Evolutionary conservation across 1,140 invertebrate genomes (phyloP).

Genomic region (Lutraria rhynchaena): DNA sequence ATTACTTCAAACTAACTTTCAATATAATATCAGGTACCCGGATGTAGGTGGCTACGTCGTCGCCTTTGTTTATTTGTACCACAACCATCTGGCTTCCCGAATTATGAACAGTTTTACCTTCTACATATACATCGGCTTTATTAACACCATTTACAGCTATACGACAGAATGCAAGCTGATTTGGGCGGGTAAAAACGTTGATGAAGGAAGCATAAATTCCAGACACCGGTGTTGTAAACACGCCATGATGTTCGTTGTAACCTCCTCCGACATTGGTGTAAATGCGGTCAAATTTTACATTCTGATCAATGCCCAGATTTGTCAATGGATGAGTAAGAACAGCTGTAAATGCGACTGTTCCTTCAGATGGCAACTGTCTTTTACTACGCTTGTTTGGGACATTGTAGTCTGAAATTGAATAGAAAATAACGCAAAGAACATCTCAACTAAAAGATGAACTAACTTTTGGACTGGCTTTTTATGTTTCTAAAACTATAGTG

Average conservation of each 20-base stretch:
- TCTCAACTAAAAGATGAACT: too few species aligned
- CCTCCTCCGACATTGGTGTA: conserved; percentile 17
- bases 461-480: too few species aligned
- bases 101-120: neutral
- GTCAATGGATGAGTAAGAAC: neutral
- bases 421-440: too few species aligned
- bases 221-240: conserved; percentile 7
- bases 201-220: neutral
- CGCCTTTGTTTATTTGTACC: neutral
- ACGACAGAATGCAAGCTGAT: neutral
- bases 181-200: neutral
- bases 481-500: too few species aligned
- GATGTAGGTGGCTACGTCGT: conserved; percentile 1
- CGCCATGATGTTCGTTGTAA: neutral
- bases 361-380: too few species aligned
- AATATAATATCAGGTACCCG: too few species aligned
- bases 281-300: conserved; percentile 4
- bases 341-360: conserved; percentile 4
- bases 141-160: neutral
- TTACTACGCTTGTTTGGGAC: too few species aligned
- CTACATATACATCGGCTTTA: neutral
- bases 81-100: neutral
- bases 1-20: too few species aligned
- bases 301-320: neutral
- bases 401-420: too few species aligned